Evolutionary conservation across 2,888 invertebrate species (phyloP), one percentile per base, ranked within the genome.

Genomic region (Steromphala cineraria): DNA sequence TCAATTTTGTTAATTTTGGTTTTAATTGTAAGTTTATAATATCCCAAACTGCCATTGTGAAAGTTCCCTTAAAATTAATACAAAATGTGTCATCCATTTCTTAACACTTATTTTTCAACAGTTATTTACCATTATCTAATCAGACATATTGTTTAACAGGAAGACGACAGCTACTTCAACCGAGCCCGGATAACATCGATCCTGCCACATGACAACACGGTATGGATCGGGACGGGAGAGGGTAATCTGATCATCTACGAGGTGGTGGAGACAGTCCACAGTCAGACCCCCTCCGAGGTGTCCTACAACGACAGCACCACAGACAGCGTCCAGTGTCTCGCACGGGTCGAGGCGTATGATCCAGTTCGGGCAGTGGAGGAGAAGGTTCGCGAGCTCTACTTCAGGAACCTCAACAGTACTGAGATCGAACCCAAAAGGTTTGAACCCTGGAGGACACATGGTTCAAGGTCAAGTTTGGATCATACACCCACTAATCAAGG

Each of bases 141-240:
- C 13, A 46, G 4, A 56, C n/a, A 8, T 17, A n/a, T 15, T 56
- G 1, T 56, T 56, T 67, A 83, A 0, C 86, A 93, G 92, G 92
- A 93, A 78, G 93, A 93, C 84, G 93, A 93, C 75, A 89, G 89
- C 4, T 89, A 90, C 62, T 91, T 93, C 84, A 93, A 93, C 85
- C 85, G 88, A 40, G 89, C 91, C 5, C 89, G 94, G 17, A 92
- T 94, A 62, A 94, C 94, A 15, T 90, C 93, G 46, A 87, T 94
- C 15, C 87, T 94, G 71, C 92, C 92, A 52, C 88, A 92, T 78
- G 92, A 92, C 55, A 88, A 92, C 80, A 87, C 90, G 5, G 90
- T 95, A 17, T 94, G 94, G 94, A 92, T 94, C 8, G 94, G 94
- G 7, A 94, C 94, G 4, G 94, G 93, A 1, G 94, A 94, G 84